A percentile compares a stretch with the other conserved stretches of the same genome.
phyloP scores from a whole-genome alignment of 2,113 vertebrate genomes.

The Dicaeum eximium region DNA sequence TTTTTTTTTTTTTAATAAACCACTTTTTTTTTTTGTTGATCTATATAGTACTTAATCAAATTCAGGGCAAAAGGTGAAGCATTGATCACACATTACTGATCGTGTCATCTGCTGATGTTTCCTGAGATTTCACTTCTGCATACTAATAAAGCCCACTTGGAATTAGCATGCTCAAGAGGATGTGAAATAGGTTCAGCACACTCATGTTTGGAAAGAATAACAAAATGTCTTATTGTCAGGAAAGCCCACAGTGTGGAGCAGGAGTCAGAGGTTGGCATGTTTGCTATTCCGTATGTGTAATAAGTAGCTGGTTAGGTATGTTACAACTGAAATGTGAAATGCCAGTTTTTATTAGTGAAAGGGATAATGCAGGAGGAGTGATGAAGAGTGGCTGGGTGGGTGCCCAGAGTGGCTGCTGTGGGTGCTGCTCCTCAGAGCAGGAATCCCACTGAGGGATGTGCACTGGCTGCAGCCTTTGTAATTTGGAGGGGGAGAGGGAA shows the following conservation, averaged over 20 bases:
- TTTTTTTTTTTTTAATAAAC: not conserved
- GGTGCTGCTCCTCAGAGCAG: not conserved
- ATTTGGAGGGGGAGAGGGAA: not conserved
- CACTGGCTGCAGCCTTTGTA: not conserved
- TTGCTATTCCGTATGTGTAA: constrained; percentile 32
- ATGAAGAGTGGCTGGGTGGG: constrained; percentile 27
- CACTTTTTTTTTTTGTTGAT: constrained; percentile 11
- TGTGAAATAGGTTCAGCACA: constrained; percentile 60
- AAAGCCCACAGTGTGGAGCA: not conserved
- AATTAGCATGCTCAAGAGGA: constrained; percentile 62
- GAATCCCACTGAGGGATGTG: constrained; percentile 1
- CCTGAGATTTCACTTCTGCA: constrained; percentile 67
- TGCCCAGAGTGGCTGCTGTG: not conserved
- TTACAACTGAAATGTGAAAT: constrained; percentile 53
- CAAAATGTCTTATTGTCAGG: constrained; percentile 49
- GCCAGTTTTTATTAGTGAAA: constrained; percentile 63
- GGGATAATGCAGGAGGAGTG: not conserved
- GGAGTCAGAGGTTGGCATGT: constrained; percentile 8
- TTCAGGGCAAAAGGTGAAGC: constrained; percentile 72
- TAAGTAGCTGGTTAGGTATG: constrained; percentile 20
- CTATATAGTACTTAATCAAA: constrained; percentile 75
- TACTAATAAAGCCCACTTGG: constrained; percentile 57
- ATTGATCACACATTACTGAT: constrained; percentile 76
- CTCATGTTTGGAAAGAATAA: constrained; percentile 70
- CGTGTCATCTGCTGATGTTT: constrained; percentile 55